These are phyloP conservation scores for Mormyrus lacerda DNA, from an alignment of 2,113 vertebrate species.

Conservation along the genomic window DNA sequence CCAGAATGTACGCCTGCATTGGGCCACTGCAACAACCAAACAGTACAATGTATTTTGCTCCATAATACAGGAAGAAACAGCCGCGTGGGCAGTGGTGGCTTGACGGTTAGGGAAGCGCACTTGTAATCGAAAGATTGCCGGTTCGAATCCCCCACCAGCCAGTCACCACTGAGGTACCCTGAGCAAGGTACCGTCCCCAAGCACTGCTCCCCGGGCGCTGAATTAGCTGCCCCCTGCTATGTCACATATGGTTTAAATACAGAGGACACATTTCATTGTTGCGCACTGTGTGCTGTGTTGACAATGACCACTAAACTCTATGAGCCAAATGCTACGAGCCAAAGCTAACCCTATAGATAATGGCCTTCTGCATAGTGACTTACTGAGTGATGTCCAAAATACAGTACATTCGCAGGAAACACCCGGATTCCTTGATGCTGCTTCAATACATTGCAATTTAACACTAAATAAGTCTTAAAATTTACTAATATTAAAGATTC, in stretches of 20 bases:
- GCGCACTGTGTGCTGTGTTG: no score
- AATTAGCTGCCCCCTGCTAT: no score
- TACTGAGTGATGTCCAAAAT: background rate
- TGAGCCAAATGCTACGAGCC: background rate
- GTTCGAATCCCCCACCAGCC: no score
- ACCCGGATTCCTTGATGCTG: background rate
- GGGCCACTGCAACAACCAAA: constrained; percentile 66
- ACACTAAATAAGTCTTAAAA: background rate
- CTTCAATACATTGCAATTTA: background rate
- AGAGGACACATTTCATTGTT: no score
- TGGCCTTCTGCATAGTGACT: background rate
- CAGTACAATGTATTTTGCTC: background rate
- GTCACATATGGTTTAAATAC: no score
- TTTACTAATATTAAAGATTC: background rate
- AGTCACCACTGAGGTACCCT: no score
- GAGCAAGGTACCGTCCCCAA: no score
- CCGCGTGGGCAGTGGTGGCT: no score
- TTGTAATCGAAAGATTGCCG: no score
- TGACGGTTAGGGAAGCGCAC: no score
- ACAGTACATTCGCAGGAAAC: background rate
- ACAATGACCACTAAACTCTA: no score
- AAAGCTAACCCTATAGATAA: background rate
- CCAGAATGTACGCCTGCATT: constrained; percentile 86
- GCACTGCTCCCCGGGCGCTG: no score
- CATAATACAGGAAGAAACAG: background rate